Evolutionary conservation across 2,797 vertebrate genomes (phyloP).

Genomic region (Pipistrellus nathusii): DNA sequence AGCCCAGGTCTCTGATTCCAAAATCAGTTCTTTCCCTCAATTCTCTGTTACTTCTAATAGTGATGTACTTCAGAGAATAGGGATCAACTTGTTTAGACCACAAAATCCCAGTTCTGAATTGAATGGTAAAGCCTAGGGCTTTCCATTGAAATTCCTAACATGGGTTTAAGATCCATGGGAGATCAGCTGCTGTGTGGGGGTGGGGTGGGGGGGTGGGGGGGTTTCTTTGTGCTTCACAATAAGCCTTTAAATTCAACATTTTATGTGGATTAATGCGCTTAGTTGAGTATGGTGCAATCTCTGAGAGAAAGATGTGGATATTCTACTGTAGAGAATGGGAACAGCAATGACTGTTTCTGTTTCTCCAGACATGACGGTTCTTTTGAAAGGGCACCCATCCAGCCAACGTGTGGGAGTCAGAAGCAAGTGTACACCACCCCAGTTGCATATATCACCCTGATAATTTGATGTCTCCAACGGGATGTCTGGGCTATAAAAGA

Average conservation of each 20-base stretch:
- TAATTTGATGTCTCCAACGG: not conserved
- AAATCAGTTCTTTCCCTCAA: not conserved
- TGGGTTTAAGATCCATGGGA: not conserved
- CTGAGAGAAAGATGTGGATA: not conserved
- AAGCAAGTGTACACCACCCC: not conserved
- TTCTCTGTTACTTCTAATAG: constrained; percentile 15
- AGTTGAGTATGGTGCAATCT: not conserved
- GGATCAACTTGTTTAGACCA: not conserved
- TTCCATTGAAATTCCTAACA: not conserved
- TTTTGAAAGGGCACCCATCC: not conserved
- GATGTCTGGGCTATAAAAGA: not conserved
- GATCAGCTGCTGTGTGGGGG: not conserved
- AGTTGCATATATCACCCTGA: not conserved
- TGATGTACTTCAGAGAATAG: not conserved
- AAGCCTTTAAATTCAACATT: not conserved
- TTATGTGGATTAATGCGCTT: not conserved
- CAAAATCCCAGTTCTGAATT: constrained; percentile 16
- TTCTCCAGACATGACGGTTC: not conserved
- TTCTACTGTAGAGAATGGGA: not conserved
- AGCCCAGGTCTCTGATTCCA: constrained; percentile 56
- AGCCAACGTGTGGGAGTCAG: not conserved
- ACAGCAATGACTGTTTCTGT: not conserved
- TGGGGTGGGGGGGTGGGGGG: no score
- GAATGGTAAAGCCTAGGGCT: not conserved
- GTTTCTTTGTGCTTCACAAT: not conserved